phyloP scores from a whole-genome alignment of 2,888 invertebrate species.

The Polymixis lichenea region DNA sequence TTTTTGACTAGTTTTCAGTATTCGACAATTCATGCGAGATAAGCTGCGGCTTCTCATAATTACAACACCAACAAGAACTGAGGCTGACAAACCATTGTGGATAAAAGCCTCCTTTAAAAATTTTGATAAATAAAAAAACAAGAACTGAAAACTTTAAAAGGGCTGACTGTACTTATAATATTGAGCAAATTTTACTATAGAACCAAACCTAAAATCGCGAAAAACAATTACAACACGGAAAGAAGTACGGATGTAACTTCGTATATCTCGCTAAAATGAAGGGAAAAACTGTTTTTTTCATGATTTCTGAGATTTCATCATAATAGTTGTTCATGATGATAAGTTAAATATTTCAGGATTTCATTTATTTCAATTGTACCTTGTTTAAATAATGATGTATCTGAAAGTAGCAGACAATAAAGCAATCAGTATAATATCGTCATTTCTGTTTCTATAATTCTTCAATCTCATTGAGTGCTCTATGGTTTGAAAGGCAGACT shows the following conservation, averaged over 20 bases:
- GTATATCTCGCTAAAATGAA: neutral
- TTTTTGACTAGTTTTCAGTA: neutral
- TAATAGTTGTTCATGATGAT: neutral
- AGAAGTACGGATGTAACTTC: no score
- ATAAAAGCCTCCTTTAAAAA: no score
- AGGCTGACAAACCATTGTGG: no score
- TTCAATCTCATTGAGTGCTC: conserved; percentile 36
- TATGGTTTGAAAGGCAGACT: conserved; percentile 19
- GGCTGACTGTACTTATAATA: neutral
- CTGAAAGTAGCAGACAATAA: neutral
- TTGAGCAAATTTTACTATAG: neutral
- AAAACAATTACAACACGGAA: neutral
- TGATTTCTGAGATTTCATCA: neutral
- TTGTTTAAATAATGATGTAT: neutral
- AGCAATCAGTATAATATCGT: conserved; percentile 34
- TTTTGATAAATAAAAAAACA: no score
- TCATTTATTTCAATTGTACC: neutral
- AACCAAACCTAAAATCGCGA: neutral
- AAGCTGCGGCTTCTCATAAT: neutral
- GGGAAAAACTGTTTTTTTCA: neutral
- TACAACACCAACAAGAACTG: no score
- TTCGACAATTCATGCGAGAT: neutral
- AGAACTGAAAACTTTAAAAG: neutral
- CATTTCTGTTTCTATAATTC: conserved; percentile 25
- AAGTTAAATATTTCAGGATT: neutral